phyloP scores from a whole-genome alignment of 1,140 invertebrate genomes.

The Saccostrea echinata region DNA sequence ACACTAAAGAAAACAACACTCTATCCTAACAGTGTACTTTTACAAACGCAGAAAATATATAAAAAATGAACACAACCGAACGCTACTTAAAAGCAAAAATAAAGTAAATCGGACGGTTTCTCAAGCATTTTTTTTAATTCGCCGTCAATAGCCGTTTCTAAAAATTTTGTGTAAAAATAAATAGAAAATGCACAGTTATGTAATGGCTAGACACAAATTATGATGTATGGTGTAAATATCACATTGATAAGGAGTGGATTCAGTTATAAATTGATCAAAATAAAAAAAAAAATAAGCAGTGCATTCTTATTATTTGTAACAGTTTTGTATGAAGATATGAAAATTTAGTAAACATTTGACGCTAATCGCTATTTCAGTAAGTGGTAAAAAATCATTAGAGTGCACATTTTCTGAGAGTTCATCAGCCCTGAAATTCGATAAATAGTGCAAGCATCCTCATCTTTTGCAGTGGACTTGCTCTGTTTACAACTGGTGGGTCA shows the following conservation, averaged over 20 bases:
- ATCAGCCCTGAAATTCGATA: background rate
- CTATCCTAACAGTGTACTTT: background rate
- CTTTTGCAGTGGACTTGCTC: background rate
- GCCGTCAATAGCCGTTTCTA: background rate
- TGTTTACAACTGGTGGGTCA: background rate
- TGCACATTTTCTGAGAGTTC: background rate
- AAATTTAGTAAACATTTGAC: background rate
- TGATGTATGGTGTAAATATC: background rate
- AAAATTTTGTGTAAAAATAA: background rate
- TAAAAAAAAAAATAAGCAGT: background rate
- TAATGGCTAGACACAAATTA: background rate
- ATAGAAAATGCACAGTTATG: background rate
- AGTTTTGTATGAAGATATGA: background rate
- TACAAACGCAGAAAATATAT: background rate
- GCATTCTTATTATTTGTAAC: background rate
- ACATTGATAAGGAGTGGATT: background rate
- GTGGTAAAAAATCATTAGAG: background rate
- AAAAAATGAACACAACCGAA: background rate
- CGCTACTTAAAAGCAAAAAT: background rate
- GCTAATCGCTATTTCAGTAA: background rate
- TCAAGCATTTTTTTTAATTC: background rate
- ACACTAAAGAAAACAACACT: background rate
- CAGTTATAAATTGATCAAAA: background rate
- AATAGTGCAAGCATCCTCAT: background rate
- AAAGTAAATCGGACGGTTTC: background rate